Percentiles rank a stretch among this genome's conserved stretches.
Conservation (phyloP, 2,797 vertebrate species). For the Alca torda region DNA sequence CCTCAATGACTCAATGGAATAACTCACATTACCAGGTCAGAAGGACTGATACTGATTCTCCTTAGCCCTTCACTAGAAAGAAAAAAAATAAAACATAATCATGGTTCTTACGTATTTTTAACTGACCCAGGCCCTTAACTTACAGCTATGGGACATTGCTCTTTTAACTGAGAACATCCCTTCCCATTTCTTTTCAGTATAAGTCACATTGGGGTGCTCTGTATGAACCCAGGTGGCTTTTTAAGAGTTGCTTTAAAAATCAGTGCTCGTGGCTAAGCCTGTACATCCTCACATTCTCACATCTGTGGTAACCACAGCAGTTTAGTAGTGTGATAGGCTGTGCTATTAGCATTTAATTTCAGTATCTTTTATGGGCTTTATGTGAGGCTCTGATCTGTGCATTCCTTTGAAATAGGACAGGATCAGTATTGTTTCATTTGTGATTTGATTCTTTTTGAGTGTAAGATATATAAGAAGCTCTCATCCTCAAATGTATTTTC, state of each 20-base stretch:
- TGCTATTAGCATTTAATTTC: background rate
- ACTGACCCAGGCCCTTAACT: background rate
- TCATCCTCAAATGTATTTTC: background rate
- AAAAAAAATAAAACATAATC: background rate
- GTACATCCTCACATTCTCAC: background rate
- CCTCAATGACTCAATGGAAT: background rate
- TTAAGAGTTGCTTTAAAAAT: background rate
- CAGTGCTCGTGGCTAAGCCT: background rate
- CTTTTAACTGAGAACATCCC: background rate
- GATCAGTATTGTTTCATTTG: background rate
- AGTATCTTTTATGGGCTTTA: background rate
- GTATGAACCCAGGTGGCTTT: background rate
- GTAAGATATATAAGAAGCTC: background rate
- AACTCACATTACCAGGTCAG: background rate
- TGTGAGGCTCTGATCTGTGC: background rate
- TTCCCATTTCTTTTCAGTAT: background rate
- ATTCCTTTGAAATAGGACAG: background rate
- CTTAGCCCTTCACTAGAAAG: background rate
- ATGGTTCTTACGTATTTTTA: background rate
- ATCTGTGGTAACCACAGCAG: background rate
- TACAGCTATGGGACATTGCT: background rate
- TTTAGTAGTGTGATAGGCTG: background rate
- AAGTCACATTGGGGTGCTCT: background rate
- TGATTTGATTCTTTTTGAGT: background rate
- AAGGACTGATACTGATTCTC: background rate